These are phyloP conservation scores for Battus philenor DNA, from an alignment of 1,140 invertebrate genomes.

Conservation along the genomic window DNA sequence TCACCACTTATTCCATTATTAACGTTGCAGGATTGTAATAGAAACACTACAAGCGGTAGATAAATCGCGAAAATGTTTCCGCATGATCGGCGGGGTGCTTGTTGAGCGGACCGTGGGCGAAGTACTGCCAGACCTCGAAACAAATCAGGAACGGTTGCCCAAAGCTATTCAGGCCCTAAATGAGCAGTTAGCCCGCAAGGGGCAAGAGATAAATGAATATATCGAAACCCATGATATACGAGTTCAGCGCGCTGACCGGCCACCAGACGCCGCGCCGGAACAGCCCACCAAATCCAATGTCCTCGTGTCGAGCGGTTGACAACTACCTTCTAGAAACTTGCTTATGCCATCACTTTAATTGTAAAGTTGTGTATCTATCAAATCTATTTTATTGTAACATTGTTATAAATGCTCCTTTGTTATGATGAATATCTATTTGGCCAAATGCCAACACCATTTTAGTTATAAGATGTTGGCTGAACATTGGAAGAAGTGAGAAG, in stretches of 20 bases:
- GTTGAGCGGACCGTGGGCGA: constrained; percentile 95
- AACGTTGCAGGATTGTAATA: constrained; percentile 90
- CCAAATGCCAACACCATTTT: no score
- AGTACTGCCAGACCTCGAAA: constrained; percentile 88
- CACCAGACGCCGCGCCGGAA: constrained; percentile 35
- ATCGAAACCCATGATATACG: constrained; percentile 93
- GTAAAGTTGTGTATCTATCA: no score
- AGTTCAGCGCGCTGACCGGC: constrained; percentile 80
- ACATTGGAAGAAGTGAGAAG: no score
- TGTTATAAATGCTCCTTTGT: no score
- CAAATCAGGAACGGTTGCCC: constrained; percentile 89
- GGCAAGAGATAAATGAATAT: constrained; percentile 94
- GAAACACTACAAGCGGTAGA: constrained; percentile 94
- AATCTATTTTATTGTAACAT: no score
- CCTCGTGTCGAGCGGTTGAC: constrained; percentile 68
- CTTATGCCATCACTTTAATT: no score
- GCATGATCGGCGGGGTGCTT: constrained; percentile 94
- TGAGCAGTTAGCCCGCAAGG: constrained; percentile 90
- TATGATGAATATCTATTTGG: no score
- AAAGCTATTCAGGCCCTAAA: constrained; percentile 87
- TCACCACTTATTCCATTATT: constrained; percentile 11
- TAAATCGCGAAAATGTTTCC: constrained; percentile 91
- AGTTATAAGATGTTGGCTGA: no score
- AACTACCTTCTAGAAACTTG: no score
- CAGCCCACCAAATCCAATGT: constrained; percentile 77